Evolutionary conservation across 2,113 vertebrate genomes (phyloP), one percentile per base, ranked within the genome.

Genomic region (Otolemur garnettii): DNA sequence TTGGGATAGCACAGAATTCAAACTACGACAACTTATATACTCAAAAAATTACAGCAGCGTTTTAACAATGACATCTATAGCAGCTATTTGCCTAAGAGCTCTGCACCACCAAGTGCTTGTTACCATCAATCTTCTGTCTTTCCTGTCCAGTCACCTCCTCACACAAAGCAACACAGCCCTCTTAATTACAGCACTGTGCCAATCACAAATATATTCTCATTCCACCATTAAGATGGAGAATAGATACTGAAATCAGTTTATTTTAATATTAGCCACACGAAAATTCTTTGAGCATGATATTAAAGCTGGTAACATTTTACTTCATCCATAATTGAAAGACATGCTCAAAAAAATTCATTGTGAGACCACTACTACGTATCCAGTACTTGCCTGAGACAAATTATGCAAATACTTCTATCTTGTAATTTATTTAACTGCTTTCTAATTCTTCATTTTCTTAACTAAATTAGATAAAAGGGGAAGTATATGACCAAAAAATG

Each of bases 11-110:
- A 59, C 21, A 84, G 87, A 97, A 96, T 97, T 97, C 86, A 97
- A 97, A 96, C 87, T 93, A 89, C 64, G 80, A 72, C 94, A 96
- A 97, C 88, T 96, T 68, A 14, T 80, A 97, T 0, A 22, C 95
- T 96, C 71, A 96, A 96, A 98, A 93, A 97, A 97, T 98, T 87
- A 97, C 97, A 97, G 96, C 94, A 95, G 95, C 89, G 96, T 87
- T 95, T 96, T 94, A 97, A 93, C 94, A 97, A 96, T 66, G 97
- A 91, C 82, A 92, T 91, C 93, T 15, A 90, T n/a, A 96, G 91
- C 85, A 97, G 93, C 95, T 93, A 95, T 94, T 74, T 98, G 92
- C 96, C 96, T 98, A 97, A 97, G 97, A 72, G 96, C 85, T 95
- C 97, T 86, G 91, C 78, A 95, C 24, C 96, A 95, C 81, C 92